Percentiles rank a stretch among this genome's conserved stretches.
Conservation (phyloP, 1,140 invertebrate species). For the Glomeris maerens region DNA sequence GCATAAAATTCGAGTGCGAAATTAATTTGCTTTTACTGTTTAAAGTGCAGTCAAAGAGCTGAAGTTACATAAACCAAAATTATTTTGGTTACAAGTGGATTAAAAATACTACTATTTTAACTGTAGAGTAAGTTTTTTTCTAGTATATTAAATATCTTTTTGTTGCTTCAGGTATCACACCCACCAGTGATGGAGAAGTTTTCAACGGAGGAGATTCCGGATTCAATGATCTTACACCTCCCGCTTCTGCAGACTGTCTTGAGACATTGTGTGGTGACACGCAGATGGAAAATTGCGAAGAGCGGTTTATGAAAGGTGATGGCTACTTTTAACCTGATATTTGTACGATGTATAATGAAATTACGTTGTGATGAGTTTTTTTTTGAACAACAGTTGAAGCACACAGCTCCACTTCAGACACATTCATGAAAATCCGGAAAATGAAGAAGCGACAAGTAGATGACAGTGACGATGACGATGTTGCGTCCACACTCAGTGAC, state of each 20-base stretch:
- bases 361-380: constrained; percentile 1
- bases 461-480: constrained; percentile 41
- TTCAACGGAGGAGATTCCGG: constrained; percentile 21
- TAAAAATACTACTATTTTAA: background rate
- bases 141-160: constrained; percentile 3
- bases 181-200: constrained; percentile 12
- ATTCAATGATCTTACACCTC: constrained; percentile 20
- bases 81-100: background rate
- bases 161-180: constrained; percentile 13
- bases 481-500: constrained; percentile 46
- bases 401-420: constrained; percentile 3
- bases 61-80: background rate
- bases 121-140: background rate
- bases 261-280: constrained; percentile 3
- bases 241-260: constrained; percentile 7
- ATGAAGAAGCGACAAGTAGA: background rate
- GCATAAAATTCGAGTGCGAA: background rate
- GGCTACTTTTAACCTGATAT: background rate
- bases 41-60: background rate
- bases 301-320: constrained; percentile 7
- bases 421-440: background rate
- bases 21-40: background rate
- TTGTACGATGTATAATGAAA: background rate
- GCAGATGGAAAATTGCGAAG: constrained; percentile 6
- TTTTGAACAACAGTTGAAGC: constrained; percentile 2